Conservation (phyloP, 2,797 vertebrate genomes). For the Limnodromus scolopaceus region DNA sequence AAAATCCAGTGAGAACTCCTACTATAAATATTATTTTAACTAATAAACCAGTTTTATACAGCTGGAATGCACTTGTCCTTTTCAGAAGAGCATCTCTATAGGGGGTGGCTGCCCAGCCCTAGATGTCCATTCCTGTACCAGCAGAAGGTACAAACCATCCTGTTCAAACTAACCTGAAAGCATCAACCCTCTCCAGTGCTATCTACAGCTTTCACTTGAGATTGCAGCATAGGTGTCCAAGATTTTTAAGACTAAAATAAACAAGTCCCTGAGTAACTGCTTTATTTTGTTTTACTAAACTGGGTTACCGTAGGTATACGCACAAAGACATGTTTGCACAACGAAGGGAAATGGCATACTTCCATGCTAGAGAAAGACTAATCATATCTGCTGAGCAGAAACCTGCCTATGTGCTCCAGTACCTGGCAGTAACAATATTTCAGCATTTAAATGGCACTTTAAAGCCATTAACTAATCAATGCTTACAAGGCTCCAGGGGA, state of each 20-base stretch:
- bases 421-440: background rate
- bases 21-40: background rate
- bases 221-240: background rate
- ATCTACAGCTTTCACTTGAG: background rate
- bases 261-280: background rate
- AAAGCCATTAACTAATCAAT: conserved; percentile 55
- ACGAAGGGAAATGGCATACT: background rate
- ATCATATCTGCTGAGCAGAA: background rate
- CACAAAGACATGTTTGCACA: background rate
- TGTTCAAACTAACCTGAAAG: background rate
- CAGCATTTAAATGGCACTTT: conserved; percentile 36
- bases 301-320: background rate
- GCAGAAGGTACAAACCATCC: accelerated
- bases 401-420: background rate
- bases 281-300: background rate
- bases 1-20: background rate
- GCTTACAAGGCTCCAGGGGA: background rate
- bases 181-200: background rate
- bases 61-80: background rate
- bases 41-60: background rate
- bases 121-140: background rate
- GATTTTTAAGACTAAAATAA: background rate
- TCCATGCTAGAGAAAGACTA: background rate
- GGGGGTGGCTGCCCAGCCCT: background rate
- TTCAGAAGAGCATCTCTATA: background rate